Evolutionary conservation across 2,113 vertebrate species (phyloP).

Genomic region (Pseudopipra pipra): DNA sequence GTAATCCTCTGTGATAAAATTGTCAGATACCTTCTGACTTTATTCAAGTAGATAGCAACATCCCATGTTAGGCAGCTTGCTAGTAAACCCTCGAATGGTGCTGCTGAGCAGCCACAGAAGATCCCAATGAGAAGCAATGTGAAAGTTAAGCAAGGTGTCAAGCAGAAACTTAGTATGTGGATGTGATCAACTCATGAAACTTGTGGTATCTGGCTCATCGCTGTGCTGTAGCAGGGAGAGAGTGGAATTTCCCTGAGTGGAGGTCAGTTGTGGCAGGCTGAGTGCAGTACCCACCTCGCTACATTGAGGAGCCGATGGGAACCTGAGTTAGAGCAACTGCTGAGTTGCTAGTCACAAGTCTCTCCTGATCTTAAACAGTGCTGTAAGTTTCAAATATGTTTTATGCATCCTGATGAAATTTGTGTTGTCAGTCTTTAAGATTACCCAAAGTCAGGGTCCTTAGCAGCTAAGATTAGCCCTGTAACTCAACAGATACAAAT

Average conservation of each 20-base stretch:
- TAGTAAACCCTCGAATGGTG: neutral
- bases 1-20: neutral
- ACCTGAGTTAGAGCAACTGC: rapidly evolving
- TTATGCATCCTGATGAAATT: neutral
- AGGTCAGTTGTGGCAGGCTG: neutral
- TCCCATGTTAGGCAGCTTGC: neutral
- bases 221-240: neutral
- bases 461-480: neutral
- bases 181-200: neutral
- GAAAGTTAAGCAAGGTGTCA: neutral
- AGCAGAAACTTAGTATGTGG: neutral
- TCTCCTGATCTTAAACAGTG: neutral
- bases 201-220: rapidly evolving
- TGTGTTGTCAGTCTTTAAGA: neutral
- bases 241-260: rapidly evolving
- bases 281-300: too few species aligned
- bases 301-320: rapidly evolving
- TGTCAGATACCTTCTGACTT: neutral
- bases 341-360: rapidly evolving
- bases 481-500: neutral
- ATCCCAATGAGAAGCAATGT: neutral
- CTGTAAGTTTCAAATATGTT: neutral
- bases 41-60: neutral
- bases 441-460: rapidly evolving
- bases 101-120: neutral